A percentile compares a stretch with the other conserved stretches of the same genome.
Evolutionary conservation across 1,140 invertebrate species (phyloP).

Genomic region (Paralvinella palmiformis): DNA sequence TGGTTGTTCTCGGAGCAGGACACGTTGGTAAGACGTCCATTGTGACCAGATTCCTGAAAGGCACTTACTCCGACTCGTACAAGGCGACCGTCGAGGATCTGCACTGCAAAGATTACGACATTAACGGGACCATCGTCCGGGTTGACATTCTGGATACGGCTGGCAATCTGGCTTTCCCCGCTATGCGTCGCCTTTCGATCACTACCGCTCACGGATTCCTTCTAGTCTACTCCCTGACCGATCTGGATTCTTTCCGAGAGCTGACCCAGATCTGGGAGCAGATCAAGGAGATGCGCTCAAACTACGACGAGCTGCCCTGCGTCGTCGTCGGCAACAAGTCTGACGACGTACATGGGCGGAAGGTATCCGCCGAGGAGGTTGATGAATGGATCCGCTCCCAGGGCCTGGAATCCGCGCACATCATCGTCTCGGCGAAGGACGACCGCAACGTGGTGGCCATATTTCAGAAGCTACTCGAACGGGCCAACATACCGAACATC

Average conservation of each 20-base stretch:
- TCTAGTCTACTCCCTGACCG: conserved; percentile 79
- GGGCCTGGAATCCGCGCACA: not conserved
- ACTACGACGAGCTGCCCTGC: conserved; percentile 76
- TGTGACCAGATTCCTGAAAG: conserved; percentile 93
- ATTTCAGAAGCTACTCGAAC: conserved; percentile 36
- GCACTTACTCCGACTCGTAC: conserved; percentile 94
- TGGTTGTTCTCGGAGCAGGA: conserved; percentile 7
- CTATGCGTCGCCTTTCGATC: conserved; percentile 97
- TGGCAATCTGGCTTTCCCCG: conserved; percentile 98
- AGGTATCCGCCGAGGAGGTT: conserved; percentile 40
- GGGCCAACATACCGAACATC: conserved; percentile 29
- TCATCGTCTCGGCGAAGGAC: conserved; percentile 42
- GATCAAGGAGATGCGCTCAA: conserved; percentile 70
- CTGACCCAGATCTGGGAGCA: conserved; percentile 77
- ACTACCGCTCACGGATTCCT: conserved; percentile 92
- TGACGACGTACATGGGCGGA: conserved; percentile 54
- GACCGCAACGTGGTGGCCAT: conserved; percentile 34
- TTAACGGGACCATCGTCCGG: conserved; percentile 9
- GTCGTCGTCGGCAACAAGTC: conserved; percentile 80
- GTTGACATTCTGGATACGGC: conserved; percentile 63
- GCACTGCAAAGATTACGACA: conserved; percentile 43
- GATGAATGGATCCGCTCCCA: conserved; percentile 34
- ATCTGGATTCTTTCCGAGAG: conserved; percentile 65
- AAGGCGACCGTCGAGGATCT: conserved; percentile 79
- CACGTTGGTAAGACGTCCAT: conserved; percentile 63